phyloP scores from a whole-genome alignment of 2,888 invertebrate genomes.

The Torymus aiolomorphi region DNA sequence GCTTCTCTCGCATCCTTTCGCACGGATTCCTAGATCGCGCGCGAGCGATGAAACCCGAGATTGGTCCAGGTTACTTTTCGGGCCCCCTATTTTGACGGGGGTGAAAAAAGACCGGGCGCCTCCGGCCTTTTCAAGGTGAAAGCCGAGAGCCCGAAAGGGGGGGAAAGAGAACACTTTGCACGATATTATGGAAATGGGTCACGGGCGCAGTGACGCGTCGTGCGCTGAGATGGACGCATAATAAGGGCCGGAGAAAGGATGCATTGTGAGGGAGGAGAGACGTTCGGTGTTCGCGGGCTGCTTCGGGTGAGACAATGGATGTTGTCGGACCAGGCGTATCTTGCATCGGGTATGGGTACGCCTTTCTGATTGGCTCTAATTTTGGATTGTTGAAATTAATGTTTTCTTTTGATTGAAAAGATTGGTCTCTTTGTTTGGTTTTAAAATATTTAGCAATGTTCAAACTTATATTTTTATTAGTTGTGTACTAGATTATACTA shows the following conservation, averaged over 20 bases:
- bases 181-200: slow-evolving; percentile 52
- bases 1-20: slow-evolving; percentile 52
- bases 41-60: slow-evolving; percentile 41
- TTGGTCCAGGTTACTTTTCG: not conserved
- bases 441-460: no score
- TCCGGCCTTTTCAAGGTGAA: slow-evolving; percentile 14
- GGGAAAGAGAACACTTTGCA: slow-evolving; percentile 40
- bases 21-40: slow-evolving; percentile 49
- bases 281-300: no score
- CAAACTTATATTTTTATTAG: no score
- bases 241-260: not conserved
- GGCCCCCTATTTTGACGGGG: slow-evolving; percentile 1
- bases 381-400: not conserved
- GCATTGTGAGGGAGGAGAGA: no score
- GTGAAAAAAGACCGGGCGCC: not conserved
- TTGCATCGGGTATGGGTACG: not conserved
- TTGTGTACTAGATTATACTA: no score
- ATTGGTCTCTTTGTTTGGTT: no score
- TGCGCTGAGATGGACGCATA: slow-evolving; percentile 3
- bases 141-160: not conserved
- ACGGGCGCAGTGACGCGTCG: slow-evolving; percentile 42
- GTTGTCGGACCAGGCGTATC: not conserved
- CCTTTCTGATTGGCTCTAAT: not conserved
- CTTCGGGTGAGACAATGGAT: not conserved
- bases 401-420: not conserved